Conservation (phyloP, 1,140 invertebrate species). For the Conus betulinus region DNA sequence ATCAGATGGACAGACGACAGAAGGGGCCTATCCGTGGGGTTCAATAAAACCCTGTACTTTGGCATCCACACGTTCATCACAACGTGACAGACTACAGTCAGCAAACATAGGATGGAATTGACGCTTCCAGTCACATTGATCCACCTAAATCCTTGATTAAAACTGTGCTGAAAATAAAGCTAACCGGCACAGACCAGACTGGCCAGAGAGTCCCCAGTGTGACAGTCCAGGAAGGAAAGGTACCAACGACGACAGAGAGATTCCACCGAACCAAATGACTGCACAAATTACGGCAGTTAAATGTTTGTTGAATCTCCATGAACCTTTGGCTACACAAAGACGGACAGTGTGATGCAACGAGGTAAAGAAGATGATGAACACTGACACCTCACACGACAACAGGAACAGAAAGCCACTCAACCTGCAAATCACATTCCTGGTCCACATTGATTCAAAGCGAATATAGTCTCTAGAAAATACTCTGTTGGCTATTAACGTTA, state of each 20-base stretch:
- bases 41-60: not conserved
- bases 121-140: not conserved
- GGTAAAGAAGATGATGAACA: not conserved
- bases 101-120: not conserved
- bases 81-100: not conserved
- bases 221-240: not conserved
- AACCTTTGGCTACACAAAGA: not conserved
- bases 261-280: not conserved
- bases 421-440: not conserved
- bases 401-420: not conserved
- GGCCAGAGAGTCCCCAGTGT: not conserved
- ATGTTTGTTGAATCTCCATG: not conserved
- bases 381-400: not conserved
- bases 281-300: not conserved
- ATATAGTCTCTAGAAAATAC: not conserved
- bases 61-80: not conserved
- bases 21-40: not conserved
- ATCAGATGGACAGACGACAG: not conserved
- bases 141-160: not conserved
- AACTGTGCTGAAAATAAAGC: not conserved
- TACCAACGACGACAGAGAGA: not conserved
- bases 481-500: not conserved
- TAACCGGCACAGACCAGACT: not conserved
- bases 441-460: not conserved
- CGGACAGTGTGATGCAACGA: not conserved